Conservation (phyloP, 53 echinoderm and acorn worm species). For the Holothuria leucospilota region DNA sequence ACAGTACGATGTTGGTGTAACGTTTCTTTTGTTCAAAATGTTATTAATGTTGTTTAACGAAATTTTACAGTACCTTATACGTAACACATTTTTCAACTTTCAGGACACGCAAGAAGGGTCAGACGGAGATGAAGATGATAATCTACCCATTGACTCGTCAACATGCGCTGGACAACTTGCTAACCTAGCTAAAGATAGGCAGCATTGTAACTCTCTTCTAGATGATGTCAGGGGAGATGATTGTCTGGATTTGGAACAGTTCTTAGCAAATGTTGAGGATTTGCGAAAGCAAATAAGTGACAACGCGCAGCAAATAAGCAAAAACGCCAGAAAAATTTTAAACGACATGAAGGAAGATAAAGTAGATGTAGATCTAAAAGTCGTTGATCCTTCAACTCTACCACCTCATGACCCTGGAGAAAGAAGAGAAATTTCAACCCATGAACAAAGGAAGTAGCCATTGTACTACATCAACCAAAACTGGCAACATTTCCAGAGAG, state of each 20-base stretch:
- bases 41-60: too few species aligned
- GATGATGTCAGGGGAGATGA: background rate
- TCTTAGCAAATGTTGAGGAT: conserved; percentile 7
- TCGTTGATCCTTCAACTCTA: background rate
- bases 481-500: background rate
- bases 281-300: background rate
- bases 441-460: background rate
- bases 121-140: too few species aligned
- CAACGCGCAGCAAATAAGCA: background rate
- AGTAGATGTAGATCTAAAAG: background rate
- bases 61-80: too few species aligned
- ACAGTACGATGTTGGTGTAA: too few species aligned
- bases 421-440: background rate
- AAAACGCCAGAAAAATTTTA: too few species aligned
- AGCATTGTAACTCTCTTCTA: background rate
- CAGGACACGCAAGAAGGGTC: too few species aligned
- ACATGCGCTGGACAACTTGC: too few species aligned
- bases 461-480: background rate
- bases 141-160: too few species aligned
- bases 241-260: background rate
- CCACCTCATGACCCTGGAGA: background rate
- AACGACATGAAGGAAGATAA: background rate
- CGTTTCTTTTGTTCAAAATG: too few species aligned
- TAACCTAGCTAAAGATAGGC: too few species aligned
- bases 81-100: too few species aligned